These are phyloP conservation scores for Microtus oregoni DNA, from an alignment of 2,113 vertebrate genomes.

Conservation along the genomic window DNA sequence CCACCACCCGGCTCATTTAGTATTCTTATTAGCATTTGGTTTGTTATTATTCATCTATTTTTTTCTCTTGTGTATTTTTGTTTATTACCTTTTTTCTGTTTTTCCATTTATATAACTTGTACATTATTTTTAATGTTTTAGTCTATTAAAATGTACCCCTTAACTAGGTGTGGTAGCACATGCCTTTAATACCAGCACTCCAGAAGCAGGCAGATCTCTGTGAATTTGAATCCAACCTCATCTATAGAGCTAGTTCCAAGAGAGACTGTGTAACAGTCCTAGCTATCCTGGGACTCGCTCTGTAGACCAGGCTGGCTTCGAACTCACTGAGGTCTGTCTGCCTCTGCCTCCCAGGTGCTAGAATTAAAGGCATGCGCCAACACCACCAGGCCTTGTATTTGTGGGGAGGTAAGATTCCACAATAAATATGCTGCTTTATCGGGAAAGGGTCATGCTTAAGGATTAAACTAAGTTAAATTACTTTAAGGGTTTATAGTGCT, in stretches of 20 bases:
- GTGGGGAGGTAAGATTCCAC: slow-evolving; percentile 29
- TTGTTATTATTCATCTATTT: background rate
- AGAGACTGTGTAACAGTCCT: background rate
- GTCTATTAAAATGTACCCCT: background rate
- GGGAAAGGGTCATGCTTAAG: slow-evolving; percentile 8
- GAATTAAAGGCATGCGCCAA: too few species aligned
- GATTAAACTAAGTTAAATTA: slow-evolving; percentile 5
- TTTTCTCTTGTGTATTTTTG: slow-evolving; percentile 5
- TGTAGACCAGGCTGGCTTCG: too few species aligned
- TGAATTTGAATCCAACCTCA: background rate
- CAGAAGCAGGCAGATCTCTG: background rate
- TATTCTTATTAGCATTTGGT: background rate
- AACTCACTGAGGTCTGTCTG: too few species aligned
- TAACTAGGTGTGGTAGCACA: background rate
- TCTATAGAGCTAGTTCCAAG: background rate
- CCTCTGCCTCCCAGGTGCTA: too few species aligned
- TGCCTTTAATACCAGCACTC: background rate
- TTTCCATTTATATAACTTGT: background rate
- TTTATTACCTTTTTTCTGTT: background rate
- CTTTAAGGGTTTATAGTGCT: background rate
- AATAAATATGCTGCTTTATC: slow-evolving; percentile 7
- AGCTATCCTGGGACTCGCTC: too few species aligned
- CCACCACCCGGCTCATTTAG: background rate
- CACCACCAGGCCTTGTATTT: too few species aligned
- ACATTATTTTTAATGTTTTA: slow-evolving; percentile 23